Evolutionary conservation across 2,113 vertebrate species (phyloP), one percentile per base, ranked within the genome.

Genomic region (Dicentrarchus labrax): DNA sequence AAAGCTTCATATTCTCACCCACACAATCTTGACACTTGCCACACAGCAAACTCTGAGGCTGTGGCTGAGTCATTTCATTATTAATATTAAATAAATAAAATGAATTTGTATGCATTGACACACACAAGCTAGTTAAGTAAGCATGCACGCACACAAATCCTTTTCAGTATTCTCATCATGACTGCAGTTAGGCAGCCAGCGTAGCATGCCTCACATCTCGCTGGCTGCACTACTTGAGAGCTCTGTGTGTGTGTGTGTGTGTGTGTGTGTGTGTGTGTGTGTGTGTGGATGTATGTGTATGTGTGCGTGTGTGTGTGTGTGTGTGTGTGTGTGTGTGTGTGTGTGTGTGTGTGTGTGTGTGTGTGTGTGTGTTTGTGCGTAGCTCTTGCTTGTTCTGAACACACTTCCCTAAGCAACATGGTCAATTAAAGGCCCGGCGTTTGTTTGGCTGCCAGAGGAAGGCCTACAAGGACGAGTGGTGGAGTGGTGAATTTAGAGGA

Each of bases 111-210:
- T 16, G 43, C 57, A 36, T 8, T 22, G 10, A 72, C 30, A 73
- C 67, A 62, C 67, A 70, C 36, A 21, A 2, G 39, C 19, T 15
- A 12, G 48, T 43, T 2, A 30, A 47, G 7, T 3, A 57, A 39
- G 16, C 30, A 8, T 16, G 5, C 50, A 56, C 50, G 43, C 48
- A 78, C 38, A 47, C 56, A 57, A 6, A 38, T 17, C 16, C 22
- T 57, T 53, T 4, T 91, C 74, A 69, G 64, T 74, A 88, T 89
- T 86, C 87, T 83, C 19, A 51, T 88, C 87, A 80, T 69, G 69
- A 72, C 59, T 67, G 68, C 81, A 80, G 85, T 88, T 78, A 89
- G 53, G 56, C 62, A 53, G 59, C 51, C 15, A 16, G 50, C 7
- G n/a, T 12, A 73, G 76, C 57, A 45, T 22, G 60, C 48, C 74